These are phyloP conservation scores for Steatocranus sp. DNA, from an alignment of 2,797 vertebrate species.

Conservation along the genomic window DNA sequence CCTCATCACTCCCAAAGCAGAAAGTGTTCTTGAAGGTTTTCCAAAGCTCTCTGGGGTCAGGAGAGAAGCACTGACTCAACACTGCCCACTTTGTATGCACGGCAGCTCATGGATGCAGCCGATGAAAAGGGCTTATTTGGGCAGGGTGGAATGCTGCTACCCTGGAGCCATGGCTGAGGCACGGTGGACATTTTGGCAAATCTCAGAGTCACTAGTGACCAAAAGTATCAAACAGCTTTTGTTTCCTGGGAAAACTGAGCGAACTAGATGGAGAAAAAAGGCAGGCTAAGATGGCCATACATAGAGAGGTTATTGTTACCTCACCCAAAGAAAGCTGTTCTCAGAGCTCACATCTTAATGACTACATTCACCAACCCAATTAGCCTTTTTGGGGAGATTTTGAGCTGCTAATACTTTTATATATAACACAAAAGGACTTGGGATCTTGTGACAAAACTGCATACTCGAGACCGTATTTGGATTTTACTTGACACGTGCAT, in stretches of 20 bases:
- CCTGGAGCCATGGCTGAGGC: constrained; percentile 17
- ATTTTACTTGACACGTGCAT: neutral
- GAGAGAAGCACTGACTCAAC: constrained; percentile 58
- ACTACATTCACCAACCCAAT: neutral
- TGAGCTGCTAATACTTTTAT: neutral
- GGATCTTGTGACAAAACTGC: neutral
- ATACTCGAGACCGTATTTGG: fast-evolving
- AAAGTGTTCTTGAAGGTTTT: constrained; percentile 65
- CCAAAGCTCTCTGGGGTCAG: constrained; percentile 59
- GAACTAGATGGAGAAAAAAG: neutral
- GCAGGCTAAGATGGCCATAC: neutral
- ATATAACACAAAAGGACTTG: neutral
- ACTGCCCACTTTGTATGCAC: constrained; percentile 67
- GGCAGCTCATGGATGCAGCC: constrained; percentile 45
- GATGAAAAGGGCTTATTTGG: constrained; percentile 48
- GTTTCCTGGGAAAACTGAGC: constrained; percentile 4
- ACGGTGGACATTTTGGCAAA: constrained; percentile 24
- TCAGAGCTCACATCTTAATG: neutral
- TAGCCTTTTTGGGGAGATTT: neutral
- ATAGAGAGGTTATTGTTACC: constrained; percentile 2
- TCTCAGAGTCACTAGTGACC: constrained; percentile 26
- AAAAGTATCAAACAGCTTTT: constrained; percentile 27
- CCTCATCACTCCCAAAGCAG: constrained; percentile 43
- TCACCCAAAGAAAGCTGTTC: neutral
- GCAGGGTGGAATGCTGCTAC: neutral